These are phyloP conservation scores for Drosophila ohnishii DNA, from an alignment of 1,140 invertebrate species.

Conservation along the genomic window DNA sequence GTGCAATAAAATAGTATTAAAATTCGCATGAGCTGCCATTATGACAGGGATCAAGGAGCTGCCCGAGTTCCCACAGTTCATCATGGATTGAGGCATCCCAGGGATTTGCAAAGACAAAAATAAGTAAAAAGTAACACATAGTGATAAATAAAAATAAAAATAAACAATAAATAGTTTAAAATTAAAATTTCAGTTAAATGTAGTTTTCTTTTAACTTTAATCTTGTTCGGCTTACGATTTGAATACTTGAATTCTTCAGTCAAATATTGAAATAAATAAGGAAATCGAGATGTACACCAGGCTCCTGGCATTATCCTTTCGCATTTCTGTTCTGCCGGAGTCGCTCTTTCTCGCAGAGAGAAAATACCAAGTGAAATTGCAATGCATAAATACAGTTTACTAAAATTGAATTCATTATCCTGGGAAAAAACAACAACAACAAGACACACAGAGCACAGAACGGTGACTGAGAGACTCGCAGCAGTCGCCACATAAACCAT, in stretches of 20 bases:
- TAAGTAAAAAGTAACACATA: no score
- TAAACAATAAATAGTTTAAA: neutral
- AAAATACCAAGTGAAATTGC: slow-evolving; percentile 29
- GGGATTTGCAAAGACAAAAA: neutral
- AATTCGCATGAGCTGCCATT: slow-evolving; percentile 21
- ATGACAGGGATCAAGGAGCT: slow-evolving; percentile 16
- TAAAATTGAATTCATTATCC: slow-evolving; percentile 59
- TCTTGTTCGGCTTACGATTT: neutral
- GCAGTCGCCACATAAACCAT: slow-evolving; percentile 27
- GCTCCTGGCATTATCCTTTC: neutral
- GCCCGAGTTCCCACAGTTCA: slow-evolving; percentile 29
- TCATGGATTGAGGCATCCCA: slow-evolving; percentile 7
- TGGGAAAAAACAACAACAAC: slow-evolving; percentile 38
- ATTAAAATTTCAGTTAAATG: neutral
- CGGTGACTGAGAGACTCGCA: slow-evolving; percentile 5
- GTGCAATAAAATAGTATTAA: slow-evolving; percentile 39
- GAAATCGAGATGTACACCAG: slow-evolving; percentile 3
- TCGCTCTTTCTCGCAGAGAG: slow-evolving; percentile 13
- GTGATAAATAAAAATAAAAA: no score
- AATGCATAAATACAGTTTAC: slow-evolving; percentile 44
- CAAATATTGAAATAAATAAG: slow-evolving; percentile 17
- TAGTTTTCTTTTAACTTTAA: neutral
- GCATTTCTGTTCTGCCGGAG: neutral
- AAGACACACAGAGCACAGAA: neutral
- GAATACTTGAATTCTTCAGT: neutral